Evolutionary conservation across 2,113 vertebrate species (phyloP).

Genomic region (Prietella phreatophila): DNA sequence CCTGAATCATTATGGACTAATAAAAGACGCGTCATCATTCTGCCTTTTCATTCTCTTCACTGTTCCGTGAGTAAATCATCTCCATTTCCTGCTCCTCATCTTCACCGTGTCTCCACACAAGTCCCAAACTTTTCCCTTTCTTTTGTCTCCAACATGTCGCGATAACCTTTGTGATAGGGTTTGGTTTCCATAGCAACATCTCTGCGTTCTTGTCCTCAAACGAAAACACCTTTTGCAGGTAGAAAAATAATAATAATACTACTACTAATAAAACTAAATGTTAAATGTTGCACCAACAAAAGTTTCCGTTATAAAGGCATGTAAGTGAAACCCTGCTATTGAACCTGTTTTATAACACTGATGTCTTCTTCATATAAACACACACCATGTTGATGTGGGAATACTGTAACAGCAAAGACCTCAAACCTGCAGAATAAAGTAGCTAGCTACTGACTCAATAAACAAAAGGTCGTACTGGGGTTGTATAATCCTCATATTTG

Average conservation of each 20-base stretch:
- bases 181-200: neutral
- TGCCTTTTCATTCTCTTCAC: neutral
- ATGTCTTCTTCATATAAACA: neutral
- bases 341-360: neutral
- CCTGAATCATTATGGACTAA: constrained; percentile 9
- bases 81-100: neutral
- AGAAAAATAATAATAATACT: neutral
- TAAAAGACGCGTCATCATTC: no score
- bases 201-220: neutral
- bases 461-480: neutral
- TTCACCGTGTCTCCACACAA: neutral
- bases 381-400: neutral
- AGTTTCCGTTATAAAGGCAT: neutral
- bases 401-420: neutral
- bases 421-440: neutral
- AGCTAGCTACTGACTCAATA: neutral
- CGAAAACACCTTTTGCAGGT: neutral
- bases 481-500: neutral
- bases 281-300: neutral
- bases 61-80: neutral
- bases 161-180: neutral
- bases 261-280: neutral
- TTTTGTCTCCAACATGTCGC: neutral
- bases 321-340: neutral
- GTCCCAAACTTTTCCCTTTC: no score